Evolutionary conservation across 2,113 vertebrate genomes (phyloP), one percentile per base, ranked within the genome.

Genomic region (Galeopterus variegatus): DNA sequence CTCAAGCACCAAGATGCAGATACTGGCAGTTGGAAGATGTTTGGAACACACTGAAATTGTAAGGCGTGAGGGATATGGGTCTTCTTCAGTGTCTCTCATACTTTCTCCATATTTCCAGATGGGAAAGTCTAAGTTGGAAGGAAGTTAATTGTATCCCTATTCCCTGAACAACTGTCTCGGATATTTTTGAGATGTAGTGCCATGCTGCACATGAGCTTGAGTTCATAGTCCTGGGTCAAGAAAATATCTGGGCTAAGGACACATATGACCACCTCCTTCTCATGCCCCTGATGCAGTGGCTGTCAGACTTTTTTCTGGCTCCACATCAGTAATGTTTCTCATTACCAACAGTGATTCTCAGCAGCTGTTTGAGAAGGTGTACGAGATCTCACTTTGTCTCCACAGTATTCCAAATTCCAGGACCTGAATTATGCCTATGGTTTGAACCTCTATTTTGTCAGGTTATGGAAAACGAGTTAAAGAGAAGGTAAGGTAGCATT

Each of bases 311-410:
- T 76, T 70, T 84, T 84, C 58, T 83, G 52, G 52, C 33, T 90
- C 52, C 24, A 31, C 9, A 52, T 88, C 24, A 77, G 54, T 60
- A 80, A 60, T 73, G 81, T 45, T 50, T 88, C 58, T 87, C 13
- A 87, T 52, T 52, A 88, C 9, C 72, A 97, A 70, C 52, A 90
- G 45, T 77, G 62, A 58, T 80, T 95, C 75, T 84, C 45, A 81
- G 62, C 5, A 93, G 73, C 8, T 85, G 11, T 84, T 95, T 64
- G 17, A 36, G 41, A 81, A 96, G 52, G 50, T 82, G 48, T 76
- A 83, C 77, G 62, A 88, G 24, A 79, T 79, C 41, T 45, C 52
- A 26, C 50, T 50, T 88, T 90, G 45, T 70, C 41, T 94, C 41
- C 26, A 65, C 9, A n/a, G 64, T 41, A 77, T 70, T 93, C 4